phyloP scores from a whole-genome alignment of 2,888 invertebrate species.

The Heliconius charithonia region DNA sequence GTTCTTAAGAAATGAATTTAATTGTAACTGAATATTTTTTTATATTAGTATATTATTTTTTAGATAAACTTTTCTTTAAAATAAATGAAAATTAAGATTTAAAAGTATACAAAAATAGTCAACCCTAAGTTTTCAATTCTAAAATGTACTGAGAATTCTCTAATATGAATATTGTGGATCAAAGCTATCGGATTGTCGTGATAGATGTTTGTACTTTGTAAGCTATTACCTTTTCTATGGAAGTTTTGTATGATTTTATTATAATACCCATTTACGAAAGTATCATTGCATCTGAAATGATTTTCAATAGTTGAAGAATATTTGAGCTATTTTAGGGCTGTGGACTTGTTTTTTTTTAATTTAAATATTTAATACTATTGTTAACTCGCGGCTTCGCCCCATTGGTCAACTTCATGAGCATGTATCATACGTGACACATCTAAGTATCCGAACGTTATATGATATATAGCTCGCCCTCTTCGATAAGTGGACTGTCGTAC shows the following conservation, averaged over 20 bases:
- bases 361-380: neutral
- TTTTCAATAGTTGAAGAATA: neutral
- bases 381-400: neutral
- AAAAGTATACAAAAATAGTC: slow-evolving; percentile 9
- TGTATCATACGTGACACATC: no score
- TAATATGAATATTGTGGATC: slow-evolving; percentile 41
- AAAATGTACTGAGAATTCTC: slow-evolving; percentile 26
- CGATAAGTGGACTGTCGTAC: neutral
- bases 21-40: neutral
- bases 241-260: neutral
- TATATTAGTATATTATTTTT: neutral
- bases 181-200: slow-evolving; percentile 41
- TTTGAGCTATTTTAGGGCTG: neutral
- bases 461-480: no score
- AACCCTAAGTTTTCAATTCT: slow-evolving; percentile 15
- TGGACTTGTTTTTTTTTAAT: neutral
- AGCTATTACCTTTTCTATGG: neutral
- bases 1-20: neutral
- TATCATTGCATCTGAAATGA: neutral
- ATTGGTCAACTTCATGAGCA: neutral
- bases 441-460: no score
- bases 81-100: neutral
- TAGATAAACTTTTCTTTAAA: neutral
- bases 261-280: slow-evolving; percentile 1
- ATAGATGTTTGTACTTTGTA: slow-evolving; percentile 32